Evolutionary conservation across 2,797 vertebrate species (phyloP).

Genomic region (Sebastes hopkinsi): DNA sequence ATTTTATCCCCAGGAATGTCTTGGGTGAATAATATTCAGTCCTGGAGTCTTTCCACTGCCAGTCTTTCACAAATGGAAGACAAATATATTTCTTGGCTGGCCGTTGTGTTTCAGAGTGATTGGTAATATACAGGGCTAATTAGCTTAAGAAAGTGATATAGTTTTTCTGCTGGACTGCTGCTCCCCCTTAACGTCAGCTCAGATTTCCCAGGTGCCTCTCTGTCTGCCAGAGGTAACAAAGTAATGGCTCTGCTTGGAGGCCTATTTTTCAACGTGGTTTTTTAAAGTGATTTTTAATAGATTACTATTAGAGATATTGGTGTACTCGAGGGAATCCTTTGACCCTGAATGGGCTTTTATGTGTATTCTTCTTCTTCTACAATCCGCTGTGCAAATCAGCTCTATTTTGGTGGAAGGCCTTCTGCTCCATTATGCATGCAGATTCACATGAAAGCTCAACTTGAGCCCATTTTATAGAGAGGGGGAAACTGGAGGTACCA

Average conservation of each 20-base stretch:
- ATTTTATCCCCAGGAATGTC: slow-evolving; percentile 63
- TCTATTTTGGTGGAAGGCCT: slow-evolving; percentile 30
- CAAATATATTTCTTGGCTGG: slow-evolving; percentile 83
- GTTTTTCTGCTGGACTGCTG: slow-evolving; percentile 59
- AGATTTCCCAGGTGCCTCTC: slow-evolving; percentile 83
- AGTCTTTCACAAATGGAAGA: slow-evolving; percentile 70
- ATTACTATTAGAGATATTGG: slow-evolving; percentile 73
- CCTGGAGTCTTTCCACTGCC: slow-evolving; percentile 60
- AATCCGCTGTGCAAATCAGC: slow-evolving; percentile 20
- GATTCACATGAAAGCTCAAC: slow-evolving; percentile 13
- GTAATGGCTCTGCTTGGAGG: slow-evolving; percentile 69
- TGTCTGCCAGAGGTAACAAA: slow-evolving; percentile 83
- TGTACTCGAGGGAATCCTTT: slow-evolving; percentile 50
- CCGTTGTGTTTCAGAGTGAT: slow-evolving; percentile 73
- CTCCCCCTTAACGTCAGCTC: slow-evolving; percentile 71
- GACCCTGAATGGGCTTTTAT: slow-evolving; percentile 55
- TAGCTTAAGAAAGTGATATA: slow-evolving; percentile 77
- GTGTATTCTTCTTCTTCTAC: slow-evolving; percentile 9
- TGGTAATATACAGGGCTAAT: slow-evolving; percentile 78
- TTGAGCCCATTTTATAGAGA: neutral
- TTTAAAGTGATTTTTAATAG: slow-evolving; percentile 72
- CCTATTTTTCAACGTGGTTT: slow-evolving; percentile 56
- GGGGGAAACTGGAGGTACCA: neutral
- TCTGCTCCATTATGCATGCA: slow-evolving; percentile 26
- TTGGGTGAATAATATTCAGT: slow-evolving; percentile 57